Base-by-base conservation (phyloP, 2,113 vertebrate species). In the Brachirus orientalis region DNA sequence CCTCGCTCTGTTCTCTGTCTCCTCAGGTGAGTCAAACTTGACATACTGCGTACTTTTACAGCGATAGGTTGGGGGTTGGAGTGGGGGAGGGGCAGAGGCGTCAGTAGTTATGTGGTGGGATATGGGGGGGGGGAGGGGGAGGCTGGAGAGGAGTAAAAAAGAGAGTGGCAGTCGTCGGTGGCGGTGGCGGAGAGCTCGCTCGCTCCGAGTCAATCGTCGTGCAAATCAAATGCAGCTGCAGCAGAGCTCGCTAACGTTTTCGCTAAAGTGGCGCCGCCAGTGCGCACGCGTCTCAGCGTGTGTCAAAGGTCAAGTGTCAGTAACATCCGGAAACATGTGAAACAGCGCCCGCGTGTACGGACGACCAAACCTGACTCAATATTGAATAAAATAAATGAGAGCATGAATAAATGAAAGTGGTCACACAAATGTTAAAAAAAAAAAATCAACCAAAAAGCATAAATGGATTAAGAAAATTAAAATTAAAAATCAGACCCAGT, bases 11-110 rank as follows among this genome's bases (percentile, higher is more conserved):
- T 82, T 85, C 83, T 88, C 63, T 86, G 76, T 91, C 83, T 90
- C 84, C 83, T 88, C 85, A 63, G 89, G 79, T 77, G 86, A 90
- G 87, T 90, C 88, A 89, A 89, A 89, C 87, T 84, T 67, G 82
- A 88, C 87, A 90, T 84, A 91, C 87, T 83, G 86, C 85, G 87
- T 86, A 86, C 86, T 79, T 92, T 91, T 87, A 89, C 86, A 92
- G 81, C 80, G 63, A 87, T 85, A 85, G 66, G 77, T 84, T 61
- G 86, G 75, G 52, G 76, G 52, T 8, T 10, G 12, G 7, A 40
- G 40, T 4, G 40, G 14, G 40, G 40, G 12, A 12, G 40, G 83
- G 79, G 83, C 84, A 88, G 86, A 90, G 74, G 73, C 77, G 37
- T 88, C 77, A 79, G 88, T 84, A 72, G 89, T 85, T 76, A 86